phyloP scores from a whole-genome alignment of 2,797 vertebrate genomes.

The Arnoldichthys spilopterus region DNA sequence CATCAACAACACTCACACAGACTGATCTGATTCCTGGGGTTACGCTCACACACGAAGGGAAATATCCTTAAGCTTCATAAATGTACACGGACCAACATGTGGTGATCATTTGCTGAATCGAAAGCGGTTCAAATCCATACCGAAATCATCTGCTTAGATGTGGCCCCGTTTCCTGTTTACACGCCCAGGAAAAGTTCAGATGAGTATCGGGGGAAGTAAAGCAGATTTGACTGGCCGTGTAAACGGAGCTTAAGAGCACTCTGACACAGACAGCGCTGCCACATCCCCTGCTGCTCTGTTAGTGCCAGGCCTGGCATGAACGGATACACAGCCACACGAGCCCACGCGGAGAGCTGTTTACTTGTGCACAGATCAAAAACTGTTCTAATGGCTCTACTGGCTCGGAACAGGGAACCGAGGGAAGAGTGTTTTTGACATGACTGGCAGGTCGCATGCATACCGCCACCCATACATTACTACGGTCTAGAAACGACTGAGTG shows the following conservation, averaged over 20 bases:
- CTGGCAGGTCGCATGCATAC: background rate
- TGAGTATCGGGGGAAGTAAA: background rate
- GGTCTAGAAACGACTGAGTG: background rate
- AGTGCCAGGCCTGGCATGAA: slow-evolving; percentile 1
- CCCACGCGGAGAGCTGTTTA: slow-evolving; percentile 17
- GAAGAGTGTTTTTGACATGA: background rate
- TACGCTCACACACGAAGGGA: too few species aligned
- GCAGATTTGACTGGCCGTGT: slow-evolving; percentile 9
- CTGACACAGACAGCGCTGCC: background rate
- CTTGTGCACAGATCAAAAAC: slow-evolving; percentile 11
- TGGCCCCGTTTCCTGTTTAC: slow-evolving; percentile 33
- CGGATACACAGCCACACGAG: slow-evolving; percentile 3
- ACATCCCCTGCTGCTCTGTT: background rate
- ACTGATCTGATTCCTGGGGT: too few species aligned
- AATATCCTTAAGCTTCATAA: background rate
- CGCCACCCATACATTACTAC: background rate
- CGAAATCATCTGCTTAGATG: slow-evolving; percentile 2
- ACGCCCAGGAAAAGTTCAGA: slow-evolving; percentile 38
- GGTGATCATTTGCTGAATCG: slow-evolving; percentile 17
- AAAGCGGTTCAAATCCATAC: background rate
- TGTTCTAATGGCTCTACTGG: background rate
- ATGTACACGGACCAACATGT: slow-evolving; percentile 10
- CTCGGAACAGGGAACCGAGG: background rate
- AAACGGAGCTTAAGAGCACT: slow-evolving; percentile 16
- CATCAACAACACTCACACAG: too few species aligned